phyloP scores from a whole-genome alignment of 2,113 vertebrate genomes.

The Caretta caretta region DNA sequence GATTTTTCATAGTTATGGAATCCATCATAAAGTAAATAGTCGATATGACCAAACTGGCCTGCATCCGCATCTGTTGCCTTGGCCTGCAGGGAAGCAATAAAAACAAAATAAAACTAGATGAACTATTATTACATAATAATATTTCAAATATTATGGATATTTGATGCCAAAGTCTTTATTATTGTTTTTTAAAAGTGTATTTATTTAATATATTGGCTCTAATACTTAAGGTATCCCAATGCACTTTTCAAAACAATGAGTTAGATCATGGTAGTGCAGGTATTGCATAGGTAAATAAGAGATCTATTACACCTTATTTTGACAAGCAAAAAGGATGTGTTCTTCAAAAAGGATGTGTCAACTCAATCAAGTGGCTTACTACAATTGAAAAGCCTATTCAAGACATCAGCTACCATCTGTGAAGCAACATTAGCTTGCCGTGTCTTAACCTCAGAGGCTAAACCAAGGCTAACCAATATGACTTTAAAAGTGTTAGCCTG shows the following conservation, averaged over 20 bases:
- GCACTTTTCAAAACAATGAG: background rate
- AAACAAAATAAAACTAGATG: background rate
- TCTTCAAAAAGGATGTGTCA: background rate
- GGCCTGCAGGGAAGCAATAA: slow-evolving; percentile 77
- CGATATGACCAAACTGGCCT: slow-evolving; percentile 83
- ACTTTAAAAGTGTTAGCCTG: background rate
- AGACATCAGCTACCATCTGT: background rate
- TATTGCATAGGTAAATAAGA: background rate
- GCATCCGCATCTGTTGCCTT: slow-evolving; percentile 89
- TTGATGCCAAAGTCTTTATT: background rate
- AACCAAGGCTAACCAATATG: background rate
- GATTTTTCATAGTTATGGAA: slow-evolving; percentile 85
- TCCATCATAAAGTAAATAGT: slow-evolving; percentile 87
- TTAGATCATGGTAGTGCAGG: background rate
- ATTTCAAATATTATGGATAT: background rate
- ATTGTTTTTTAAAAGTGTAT: background rate
- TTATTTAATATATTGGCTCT: background rate
- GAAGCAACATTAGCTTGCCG: background rate
- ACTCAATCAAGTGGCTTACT: background rate
- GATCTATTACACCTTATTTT: background rate
- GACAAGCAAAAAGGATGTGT: background rate
- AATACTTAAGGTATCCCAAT: background rate
- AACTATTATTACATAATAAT: background rate
- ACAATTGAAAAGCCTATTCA: background rate
- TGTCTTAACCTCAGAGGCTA: background rate